Percentiles rank a stretch among this genome's conserved stretches.
phyloP scores from a whole-genome alignment of 1,140 invertebrate species.

The Nylanderia fulva region DNA sequence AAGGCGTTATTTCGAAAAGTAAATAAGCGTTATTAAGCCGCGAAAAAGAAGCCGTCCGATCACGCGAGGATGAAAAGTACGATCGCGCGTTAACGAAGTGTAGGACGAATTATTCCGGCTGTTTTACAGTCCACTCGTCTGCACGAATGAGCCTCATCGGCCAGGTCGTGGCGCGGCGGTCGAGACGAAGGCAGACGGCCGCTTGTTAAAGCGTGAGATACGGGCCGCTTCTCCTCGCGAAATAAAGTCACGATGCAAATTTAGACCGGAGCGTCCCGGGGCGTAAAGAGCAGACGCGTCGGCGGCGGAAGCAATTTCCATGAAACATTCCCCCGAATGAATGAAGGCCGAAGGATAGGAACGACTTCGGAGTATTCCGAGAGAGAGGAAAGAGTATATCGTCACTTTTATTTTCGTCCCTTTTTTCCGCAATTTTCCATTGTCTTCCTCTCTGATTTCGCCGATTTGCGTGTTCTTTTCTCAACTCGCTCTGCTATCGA shows the following conservation, averaged over 20 bases:
- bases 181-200: slow-evolving; percentile 18
- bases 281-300: slow-evolving; percentile 70
- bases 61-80: slow-evolving; percentile 2
- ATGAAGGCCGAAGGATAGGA: slow-evolving; percentile 60
- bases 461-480: slow-evolving; percentile 15
- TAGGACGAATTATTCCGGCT: slow-evolving; percentile 31
- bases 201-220: slow-evolving; percentile 67
- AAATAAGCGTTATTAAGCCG: slow-evolving; percentile 42
- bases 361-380: slow-evolving; percentile 59
- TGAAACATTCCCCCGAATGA: slow-evolving; percentile 75
- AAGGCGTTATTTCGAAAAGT: background rate
- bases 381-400: slow-evolving; percentile 25
- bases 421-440: slow-evolving; percentile 30
- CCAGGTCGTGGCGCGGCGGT: slow-evolving; percentile 5
- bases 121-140: slow-evolving; percentile 32
- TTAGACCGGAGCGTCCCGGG: slow-evolving; percentile 65
- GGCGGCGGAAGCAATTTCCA: slow-evolving; percentile 74
- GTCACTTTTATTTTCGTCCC: slow-evolving; percentile 51
- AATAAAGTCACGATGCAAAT: slow-evolving; percentile 74
- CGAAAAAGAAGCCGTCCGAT: background rate
- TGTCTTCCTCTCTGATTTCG: slow-evolving; percentile 37
- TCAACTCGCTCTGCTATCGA: slow-evolving; percentile 7
- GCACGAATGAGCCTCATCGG: slow-evolving; percentile 43
- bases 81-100: slow-evolving; percentile 52
- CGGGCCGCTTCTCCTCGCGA: slow-evolving; percentile 54